A percentile compares a stretch with the other conserved stretches of the same genome.
Evolutionary conservation across 2,888 invertebrate species (phyloP).

Genomic region (Tanypteryx hageni): DNA sequence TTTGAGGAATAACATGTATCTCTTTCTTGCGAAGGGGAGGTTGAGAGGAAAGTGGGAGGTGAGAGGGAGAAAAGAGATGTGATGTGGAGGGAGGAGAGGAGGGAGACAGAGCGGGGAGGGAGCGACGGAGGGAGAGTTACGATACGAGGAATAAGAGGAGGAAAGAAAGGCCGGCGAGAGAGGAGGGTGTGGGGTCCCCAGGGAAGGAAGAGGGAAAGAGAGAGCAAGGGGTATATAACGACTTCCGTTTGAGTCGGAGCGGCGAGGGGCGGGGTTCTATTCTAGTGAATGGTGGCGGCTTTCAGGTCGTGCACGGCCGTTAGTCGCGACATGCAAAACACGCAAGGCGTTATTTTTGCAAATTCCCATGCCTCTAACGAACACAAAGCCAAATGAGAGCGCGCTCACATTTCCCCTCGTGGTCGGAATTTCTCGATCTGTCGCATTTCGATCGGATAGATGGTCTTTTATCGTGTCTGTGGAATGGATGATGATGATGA

Average conservation of each 20-base stretch:
- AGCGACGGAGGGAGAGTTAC: not conserved
- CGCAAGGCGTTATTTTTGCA: slow-evolving; percentile 43
- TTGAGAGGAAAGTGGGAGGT: not conserved
- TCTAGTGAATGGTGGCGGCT: slow-evolving; percentile 21
- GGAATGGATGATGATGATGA: slow-evolving; percentile 58
- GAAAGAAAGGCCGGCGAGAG: not conserved
- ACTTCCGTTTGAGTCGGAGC: slow-evolving; percentile 19
- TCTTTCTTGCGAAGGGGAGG: not conserved
- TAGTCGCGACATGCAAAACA: slow-evolving; percentile 63
- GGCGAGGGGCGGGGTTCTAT: not conserved
- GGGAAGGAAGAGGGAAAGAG: not conserved
- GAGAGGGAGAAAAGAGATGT: too few species aligned
- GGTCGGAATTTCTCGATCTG: slow-evolving; percentile 53
- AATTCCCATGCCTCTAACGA: slow-evolving; percentile 44
- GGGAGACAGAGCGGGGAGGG: not conserved
- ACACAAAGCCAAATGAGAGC: slow-evolving; percentile 42
- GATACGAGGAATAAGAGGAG: not conserved
- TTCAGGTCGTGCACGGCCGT: slow-evolving; percentile 36
- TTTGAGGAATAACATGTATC: not conserved
- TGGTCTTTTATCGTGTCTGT: slow-evolving; percentile 51
- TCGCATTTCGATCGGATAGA: slow-evolving; percentile 56
- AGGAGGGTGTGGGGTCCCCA: not conserved
- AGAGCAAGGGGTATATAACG: not conserved
- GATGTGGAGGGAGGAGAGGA: not conserved
- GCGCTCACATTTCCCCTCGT: slow-evolving; percentile 54